Evolutionary conservation across 2,888 invertebrate species (phyloP), one percentile per base, ranked within the genome.

Genomic region (Troilus luridus): DNA sequence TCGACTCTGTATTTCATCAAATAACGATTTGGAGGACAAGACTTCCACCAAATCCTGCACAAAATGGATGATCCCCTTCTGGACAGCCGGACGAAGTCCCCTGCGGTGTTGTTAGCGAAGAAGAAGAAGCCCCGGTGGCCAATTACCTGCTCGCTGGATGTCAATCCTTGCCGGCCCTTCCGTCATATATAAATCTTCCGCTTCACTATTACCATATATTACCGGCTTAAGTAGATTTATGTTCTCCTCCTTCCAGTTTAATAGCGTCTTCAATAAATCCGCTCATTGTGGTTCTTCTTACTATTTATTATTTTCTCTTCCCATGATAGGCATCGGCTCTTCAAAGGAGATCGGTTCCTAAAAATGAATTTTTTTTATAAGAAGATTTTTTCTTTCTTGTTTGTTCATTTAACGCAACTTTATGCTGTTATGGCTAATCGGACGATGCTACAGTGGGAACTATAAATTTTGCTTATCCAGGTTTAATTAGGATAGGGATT

Each of bases 121-220:
- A 11, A 21, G 54, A 81, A 56, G 77, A 41, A 11, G 54, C 56
- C 85, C n/a, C n/a, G 54, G 56, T 56, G 85, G 54, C 85, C 85
- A 85, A 85, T 85, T 85, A 85, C 85, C 85, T 58, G n/a, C n/a
- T 85, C 56, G 56, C 21, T 56, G n/a, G 56, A 56, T 85, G 85
- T 85, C 85, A 85, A 85, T 85, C 85, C 6, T 21, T 3, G 2
- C 54, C 3, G 54, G 54, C 81, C 81, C 19, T 54, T 56, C 56
- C 85, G 21, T 85, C 14, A 54, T 54, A 85, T 85, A 85, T 85
- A 85, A 85, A 85, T 85, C 85, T 85, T 21, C 56, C 56, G 3
- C 14, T n/a, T 56, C n/a, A n/a, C 85, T 85, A 85, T 85, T 85
- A 85, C 85, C 85, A 85, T 85, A 85, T 85, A 56, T 85, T 85